These are phyloP conservation scores for Myzus persicae DNA, from an alignment of 1,140 invertebrate species.

Conservation along the genomic window DNA sequence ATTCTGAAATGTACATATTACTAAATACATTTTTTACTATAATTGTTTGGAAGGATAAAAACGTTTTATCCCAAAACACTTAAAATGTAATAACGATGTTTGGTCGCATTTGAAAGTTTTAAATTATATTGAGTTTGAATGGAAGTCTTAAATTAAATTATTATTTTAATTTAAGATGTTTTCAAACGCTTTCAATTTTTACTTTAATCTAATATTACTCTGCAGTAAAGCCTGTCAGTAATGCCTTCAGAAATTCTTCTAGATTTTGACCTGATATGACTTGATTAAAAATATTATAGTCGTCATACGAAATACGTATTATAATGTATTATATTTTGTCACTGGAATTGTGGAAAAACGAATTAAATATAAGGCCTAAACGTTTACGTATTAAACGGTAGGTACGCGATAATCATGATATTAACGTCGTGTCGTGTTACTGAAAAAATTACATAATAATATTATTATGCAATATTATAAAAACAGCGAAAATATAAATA, in stretches of 20 bases:
- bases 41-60: not conserved
- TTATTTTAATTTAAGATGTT: constrained; percentile 1
- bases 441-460: not conserved
- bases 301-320: not conserved
- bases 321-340: not conserved
- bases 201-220: not conserved
- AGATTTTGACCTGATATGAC: not conserved
- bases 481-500: not conserved
- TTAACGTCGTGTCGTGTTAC: not conserved
- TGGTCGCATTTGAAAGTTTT: not conserved
- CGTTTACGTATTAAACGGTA: not conserved
- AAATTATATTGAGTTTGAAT: not conserved
- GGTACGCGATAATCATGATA: not conserved
- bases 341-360: not conserved
- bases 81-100: not conserved
- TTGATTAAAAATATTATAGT: not conserved
- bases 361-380: not conserved
- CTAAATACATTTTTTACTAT: not conserved
- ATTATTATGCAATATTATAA: not conserved
- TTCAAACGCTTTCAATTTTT: not conserved
- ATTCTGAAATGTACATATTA: not conserved
- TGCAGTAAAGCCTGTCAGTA: not conserved
- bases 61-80: not conserved
- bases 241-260: not conserved
- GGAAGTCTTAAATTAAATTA: constrained; percentile 5